Conservation (phyloP, 1,140 invertebrate genomes). For the Aporrectodea caliginosa region DNA sequence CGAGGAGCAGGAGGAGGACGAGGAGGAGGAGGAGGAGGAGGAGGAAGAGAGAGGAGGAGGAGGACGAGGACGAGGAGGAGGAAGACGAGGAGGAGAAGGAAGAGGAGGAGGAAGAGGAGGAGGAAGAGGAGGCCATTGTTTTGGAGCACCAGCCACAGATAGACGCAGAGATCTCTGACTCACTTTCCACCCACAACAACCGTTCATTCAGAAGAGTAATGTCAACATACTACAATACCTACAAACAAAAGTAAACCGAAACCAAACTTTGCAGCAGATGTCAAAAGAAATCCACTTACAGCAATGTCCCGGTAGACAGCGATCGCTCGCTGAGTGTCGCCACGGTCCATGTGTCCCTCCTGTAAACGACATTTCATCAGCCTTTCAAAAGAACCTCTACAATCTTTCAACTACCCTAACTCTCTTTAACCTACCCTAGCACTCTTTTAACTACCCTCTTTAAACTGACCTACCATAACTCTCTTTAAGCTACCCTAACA, state of each 20-base stretch:
- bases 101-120: neutral
- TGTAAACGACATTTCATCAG: conserved; percentile 45
- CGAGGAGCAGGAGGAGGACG: neutral
- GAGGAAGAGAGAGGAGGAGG: neutral
- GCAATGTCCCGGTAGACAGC: conserved; percentile 90
- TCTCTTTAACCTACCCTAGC: no score
- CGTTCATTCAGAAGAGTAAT: neutral
- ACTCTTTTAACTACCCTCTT: no score
- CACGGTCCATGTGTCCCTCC: conserved; percentile 90
- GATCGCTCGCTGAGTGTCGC: conserved; percentile 90
- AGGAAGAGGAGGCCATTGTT: neutral
- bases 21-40: neutral
- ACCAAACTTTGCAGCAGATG: conserved; percentile 13
- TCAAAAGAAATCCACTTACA: conserved; percentile 61
- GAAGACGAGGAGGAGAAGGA: no score
- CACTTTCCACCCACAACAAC: neutral
- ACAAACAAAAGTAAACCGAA: conserved; percentile 15
- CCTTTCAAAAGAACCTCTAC: no score
- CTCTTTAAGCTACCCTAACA: no score
- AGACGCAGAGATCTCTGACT: neutral
- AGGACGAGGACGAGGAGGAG: no score
- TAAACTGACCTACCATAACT: no score
- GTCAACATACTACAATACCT: neutral
- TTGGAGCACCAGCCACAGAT: neutral
- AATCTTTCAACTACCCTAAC: no score